Evolutionary conservation across 2,888 invertebrate genomes (phyloP).

Genomic region (Steromphala cineraria): DNA sequence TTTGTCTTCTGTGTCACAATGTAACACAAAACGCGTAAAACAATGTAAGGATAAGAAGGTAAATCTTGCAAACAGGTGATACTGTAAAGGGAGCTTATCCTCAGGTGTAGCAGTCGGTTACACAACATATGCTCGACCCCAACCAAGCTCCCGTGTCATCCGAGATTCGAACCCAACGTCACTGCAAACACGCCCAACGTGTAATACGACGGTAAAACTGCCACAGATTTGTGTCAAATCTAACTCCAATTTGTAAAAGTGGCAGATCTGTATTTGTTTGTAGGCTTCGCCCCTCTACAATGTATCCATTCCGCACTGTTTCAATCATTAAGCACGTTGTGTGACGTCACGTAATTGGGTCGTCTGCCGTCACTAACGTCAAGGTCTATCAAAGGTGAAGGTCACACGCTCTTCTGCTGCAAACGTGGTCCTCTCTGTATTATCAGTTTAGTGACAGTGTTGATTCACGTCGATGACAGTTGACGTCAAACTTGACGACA

Average conservation of each 20-base stretch:
- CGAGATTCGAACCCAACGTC: neutral
- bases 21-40: too few relatives aligned
- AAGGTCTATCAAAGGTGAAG: neutral
- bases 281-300: conserved; percentile 3
- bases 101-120: neutral
- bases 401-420: neutral
- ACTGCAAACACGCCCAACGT: conserved; percentile 7
- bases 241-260: conserved; percentile 9
- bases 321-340: conserved; percentile 7
- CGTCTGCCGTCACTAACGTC: neutral
- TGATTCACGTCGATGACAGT: too few relatives aligned
- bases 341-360: conserved; percentile 12
- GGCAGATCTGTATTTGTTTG: conserved; percentile 1
- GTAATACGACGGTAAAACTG: neutral
- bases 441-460: neutral
- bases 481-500: too few relatives aligned
- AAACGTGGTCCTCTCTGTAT: neutral
- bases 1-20: too few relatives aligned
- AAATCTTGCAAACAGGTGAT: neutral
- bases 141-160: neutral
- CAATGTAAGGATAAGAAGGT: too few relatives aligned
- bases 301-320: neutral
- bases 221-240: conserved; percentile 8
- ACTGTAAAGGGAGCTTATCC: neutral
- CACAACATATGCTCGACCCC: neutral